These are phyloP conservation scores for Callinectes sapidus DNA, from an alignment of 2,888 invertebrate genomes.

Conservation along the genomic window DNA sequence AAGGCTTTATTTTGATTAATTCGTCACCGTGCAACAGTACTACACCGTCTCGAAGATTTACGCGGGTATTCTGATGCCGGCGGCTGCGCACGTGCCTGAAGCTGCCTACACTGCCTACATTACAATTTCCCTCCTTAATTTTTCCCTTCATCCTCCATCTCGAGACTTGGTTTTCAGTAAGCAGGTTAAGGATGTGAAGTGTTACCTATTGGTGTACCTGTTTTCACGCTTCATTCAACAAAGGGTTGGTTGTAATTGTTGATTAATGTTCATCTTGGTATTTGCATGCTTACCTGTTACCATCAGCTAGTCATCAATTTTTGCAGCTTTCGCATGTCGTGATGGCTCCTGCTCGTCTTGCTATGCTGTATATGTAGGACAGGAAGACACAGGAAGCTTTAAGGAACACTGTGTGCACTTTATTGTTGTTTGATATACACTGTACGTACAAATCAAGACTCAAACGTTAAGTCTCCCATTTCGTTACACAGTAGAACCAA, in stretches of 20 bases:
- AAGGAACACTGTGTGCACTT: conserved; percentile 30
- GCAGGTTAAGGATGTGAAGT: not conserved
- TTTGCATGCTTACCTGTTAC: not conserved
- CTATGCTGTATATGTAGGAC: not conserved
- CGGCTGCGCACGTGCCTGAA: too few relatives aligned
- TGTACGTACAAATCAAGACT: conserved; percentile 15
- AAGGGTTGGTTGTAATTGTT: not conserved
- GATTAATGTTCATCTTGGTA: not conserved
- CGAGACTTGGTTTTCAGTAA: not conserved
- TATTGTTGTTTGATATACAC: conserved; percentile 15
- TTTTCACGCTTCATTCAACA: not conserved
- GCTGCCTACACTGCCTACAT: too few relatives aligned
- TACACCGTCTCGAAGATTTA: not conserved
- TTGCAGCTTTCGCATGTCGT: not conserved
- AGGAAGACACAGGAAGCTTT: not conserved
- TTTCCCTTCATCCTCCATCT: not conserved
- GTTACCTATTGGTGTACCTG: not conserved
- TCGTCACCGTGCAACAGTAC: not conserved
- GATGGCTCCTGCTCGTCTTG: not conserved
- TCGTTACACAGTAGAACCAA: not conserved
- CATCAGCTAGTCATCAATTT: not conserved
- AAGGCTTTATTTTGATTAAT: not conserved
- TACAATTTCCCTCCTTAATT: not conserved
- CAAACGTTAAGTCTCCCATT: not conserved
- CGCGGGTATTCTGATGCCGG: not conserved